Evolutionary conservation across 37 sponge, comb jelly and placozoan species (phyloP).

Genomic region (Crambe crambe): DNA sequence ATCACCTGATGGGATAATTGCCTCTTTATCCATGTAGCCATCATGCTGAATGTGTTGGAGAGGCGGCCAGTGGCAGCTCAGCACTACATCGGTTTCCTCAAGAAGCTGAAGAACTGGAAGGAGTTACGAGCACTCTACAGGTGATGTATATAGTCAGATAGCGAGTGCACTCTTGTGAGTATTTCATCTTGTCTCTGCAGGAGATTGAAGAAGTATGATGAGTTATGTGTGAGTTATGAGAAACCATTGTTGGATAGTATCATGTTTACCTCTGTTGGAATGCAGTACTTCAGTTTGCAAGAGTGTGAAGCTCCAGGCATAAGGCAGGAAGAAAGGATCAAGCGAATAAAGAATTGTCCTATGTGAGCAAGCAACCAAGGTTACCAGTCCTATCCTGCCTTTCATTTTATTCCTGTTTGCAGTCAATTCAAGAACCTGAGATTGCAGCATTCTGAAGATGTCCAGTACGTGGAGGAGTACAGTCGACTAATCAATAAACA

Average conservation of each 20-base stretch:
- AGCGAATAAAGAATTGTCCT: conserved; percentile 1
- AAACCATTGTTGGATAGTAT: neutral
- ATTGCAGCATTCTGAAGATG: conserved; percentile 5
- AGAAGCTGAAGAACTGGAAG: conserved; percentile 49
- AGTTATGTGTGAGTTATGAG: conserved; percentile 12
- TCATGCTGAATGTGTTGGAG: conserved; percentile 19
- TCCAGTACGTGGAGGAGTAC: conserved; percentile 33
- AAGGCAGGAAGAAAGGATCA: neutral
- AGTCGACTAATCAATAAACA: conserved; percentile 26
- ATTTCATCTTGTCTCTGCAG: neutral
- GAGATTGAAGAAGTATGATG: conserved; percentile 10
- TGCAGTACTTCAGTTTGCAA: conserved; percentile 5
- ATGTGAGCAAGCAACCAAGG: neutral
- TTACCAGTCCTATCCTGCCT: neutral
- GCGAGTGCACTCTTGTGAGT: neutral
- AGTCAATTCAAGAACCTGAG: conserved; percentile 10
- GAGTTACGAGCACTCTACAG: conserved; percentile 41
- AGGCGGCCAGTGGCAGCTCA: conserved; percentile 28
- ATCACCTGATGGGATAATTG: no score
- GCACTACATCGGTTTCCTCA: conserved; percentile 63
- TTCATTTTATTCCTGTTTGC: neutral
- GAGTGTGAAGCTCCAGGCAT: conserved; percentile 5
- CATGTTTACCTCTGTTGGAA: neutral
- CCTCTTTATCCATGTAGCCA: conserved; percentile 10
- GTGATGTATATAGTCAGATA: conserved; percentile 8